These are phyloP conservation scores for Neuroterus valhalla DNA, from an alignment of 1,140 invertebrate species.

Conservation along the genomic window DNA sequence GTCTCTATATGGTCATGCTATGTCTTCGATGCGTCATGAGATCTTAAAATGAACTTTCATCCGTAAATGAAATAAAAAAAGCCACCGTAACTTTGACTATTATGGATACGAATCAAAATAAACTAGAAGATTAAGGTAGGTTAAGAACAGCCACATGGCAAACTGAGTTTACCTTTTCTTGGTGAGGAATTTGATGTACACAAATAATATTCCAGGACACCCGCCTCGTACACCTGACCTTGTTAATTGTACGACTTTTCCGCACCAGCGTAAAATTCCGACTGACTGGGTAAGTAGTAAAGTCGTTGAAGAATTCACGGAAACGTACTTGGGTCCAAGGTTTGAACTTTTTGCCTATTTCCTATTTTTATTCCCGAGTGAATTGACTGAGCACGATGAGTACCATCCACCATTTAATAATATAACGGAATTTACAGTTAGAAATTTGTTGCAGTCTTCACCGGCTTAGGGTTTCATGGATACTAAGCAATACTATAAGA, in stretches of 20 bases:
- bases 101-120: too few species aligned
- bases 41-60: too few species aligned
- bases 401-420: background rate
- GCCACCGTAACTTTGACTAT: too few species aligned
- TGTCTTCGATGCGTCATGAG: too few species aligned
- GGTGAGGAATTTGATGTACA: too few species aligned
- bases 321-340: background rate
- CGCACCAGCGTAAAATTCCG: background rate
- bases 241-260: conserved; percentile 11
- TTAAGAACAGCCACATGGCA: too few species aligned
- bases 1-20: too few species aligned
- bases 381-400: background rate
- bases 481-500: conserved; percentile 16
- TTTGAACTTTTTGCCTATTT: background rate
- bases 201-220: background rate
- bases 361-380: background rate
- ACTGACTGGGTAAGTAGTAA: background rate
- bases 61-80: too few species aligned
- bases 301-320: background rate
- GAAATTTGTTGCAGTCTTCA: conserved; percentile 8
- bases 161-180: too few species aligned
- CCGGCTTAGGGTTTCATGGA: background rate
- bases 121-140: too few species aligned
- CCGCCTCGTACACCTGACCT: conserved; percentile 7
- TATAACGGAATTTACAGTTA: conserved; percentile 12